Evolutionary conservation across 2,113 vertebrate species (phyloP).

Genomic region (Cheirogaleus medius): DNA sequence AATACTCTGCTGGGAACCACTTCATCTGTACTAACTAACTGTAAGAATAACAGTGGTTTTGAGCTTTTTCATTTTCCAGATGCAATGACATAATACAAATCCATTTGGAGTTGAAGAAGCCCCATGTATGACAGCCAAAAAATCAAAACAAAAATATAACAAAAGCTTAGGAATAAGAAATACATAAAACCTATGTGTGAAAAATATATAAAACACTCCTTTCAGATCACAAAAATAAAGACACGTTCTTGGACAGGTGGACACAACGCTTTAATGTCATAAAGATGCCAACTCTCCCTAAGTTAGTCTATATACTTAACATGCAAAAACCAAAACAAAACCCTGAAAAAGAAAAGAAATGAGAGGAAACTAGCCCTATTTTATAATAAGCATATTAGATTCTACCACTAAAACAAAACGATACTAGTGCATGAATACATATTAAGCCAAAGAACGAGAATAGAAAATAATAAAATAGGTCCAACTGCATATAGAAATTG

Average conservation of each 20-base stretch:
- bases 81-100: neutral
- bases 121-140: neutral
- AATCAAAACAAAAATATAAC: neutral
- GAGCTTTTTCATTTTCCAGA: slow-evolving; percentile 1
- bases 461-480: neutral
- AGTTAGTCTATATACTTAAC: neutral
- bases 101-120: neutral
- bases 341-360: neutral
- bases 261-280: neutral
- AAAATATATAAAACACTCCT: neutral
- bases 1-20: neutral
- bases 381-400: neutral
- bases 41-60: neutral
- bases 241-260: neutral
- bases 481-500: neutral
- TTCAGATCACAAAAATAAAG: neutral
- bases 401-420: neutral
- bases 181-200: neutral
- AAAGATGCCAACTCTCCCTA: neutral
- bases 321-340: neutral
- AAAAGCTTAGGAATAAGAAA: neutral
- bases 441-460: neutral
- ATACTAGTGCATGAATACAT: no score
- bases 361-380: neutral
- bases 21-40: neutral